These are phyloP conservation scores for Dipodomys stephensi DNA, from an alignment of 2,113 vertebrate species.

Conservation along the genomic window DNA sequence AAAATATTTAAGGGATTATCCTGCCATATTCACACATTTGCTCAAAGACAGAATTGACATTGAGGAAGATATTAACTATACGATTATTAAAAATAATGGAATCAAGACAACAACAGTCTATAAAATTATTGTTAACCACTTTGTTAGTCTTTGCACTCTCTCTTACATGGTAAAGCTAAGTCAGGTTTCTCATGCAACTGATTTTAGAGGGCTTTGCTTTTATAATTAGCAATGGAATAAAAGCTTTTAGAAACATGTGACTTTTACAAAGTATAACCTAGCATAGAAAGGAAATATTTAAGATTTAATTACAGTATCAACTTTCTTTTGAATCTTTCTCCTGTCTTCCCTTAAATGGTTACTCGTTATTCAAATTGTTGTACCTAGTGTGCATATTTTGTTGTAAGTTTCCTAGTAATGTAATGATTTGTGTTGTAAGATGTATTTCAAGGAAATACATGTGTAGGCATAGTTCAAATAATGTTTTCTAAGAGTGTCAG, in stretches of 20 bases:
- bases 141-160: neutral
- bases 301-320: conserved; percentile 29
- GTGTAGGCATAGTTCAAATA: neutral
- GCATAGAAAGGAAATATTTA: neutral
- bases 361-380: neutral
- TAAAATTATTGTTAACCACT: neutral
- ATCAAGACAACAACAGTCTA: too few relatives aligned
- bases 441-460: neutral
- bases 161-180: neutral
- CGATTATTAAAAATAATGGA: neutral
- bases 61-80: neutral
- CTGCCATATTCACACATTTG: neutral
- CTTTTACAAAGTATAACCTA: neutral
- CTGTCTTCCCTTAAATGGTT: neutral
- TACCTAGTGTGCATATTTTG: neutral
- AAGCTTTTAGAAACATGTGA: neutral
- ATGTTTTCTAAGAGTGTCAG: neutral
- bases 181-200: neutral
- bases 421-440: neutral
- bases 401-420: neutral
- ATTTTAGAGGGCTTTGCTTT: neutral
- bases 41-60: neutral
- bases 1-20: neutral
- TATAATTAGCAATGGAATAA: neutral
- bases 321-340: neutral